A percentile compares a stretch with the other conserved stretches of the same genome.
These are phyloP conservation scores for Smutsia gigantea DNA, from an alignment of 2,797 vertebrate species.

Conservation along the genomic window DNA sequence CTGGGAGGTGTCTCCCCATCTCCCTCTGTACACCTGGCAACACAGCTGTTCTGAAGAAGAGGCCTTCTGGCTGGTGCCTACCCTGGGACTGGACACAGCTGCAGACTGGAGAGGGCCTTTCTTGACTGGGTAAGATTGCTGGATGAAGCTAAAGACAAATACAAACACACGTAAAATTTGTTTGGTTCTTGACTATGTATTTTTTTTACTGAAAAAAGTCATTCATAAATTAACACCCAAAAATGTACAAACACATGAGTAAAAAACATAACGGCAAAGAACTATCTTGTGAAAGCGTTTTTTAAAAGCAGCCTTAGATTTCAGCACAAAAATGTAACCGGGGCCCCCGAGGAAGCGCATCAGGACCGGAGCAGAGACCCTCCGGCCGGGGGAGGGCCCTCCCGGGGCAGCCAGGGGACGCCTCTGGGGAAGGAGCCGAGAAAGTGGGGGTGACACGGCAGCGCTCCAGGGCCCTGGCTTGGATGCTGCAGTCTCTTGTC, in stretches of 20 bases:
- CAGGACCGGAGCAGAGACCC: not conserved
- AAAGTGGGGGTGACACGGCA: not conserved
- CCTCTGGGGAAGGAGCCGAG: not conserved
- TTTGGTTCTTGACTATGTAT: too few species aligned
- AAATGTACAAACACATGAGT: too few species aligned
- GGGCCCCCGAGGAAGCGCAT: not conserved
- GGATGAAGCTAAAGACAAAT: slow-evolving; percentile 67
- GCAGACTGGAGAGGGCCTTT: rapidly evolving
- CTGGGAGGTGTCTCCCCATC: not conserved
- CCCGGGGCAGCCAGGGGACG: not conserved
- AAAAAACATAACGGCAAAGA: too few species aligned
- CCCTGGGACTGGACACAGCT: not conserved
- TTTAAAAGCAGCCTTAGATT: too few species aligned
- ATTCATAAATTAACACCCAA: too few species aligned
- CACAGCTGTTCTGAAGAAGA: not conserved
- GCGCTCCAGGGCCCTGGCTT: not conserved
- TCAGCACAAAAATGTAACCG: too few species aligned
- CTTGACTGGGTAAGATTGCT: not conserved
- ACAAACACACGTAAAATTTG: too few species aligned
- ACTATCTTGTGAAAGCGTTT: too few species aligned
- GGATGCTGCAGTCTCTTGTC: not conserved
- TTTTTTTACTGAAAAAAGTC: too few species aligned
- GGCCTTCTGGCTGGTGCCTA: not conserved
- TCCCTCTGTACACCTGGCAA: not conserved
- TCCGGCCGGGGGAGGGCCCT: not conserved